Base-by-base conservation (phyloP, 1,140 invertebrate species). In the Propsilocerus akamusi region DNA sequence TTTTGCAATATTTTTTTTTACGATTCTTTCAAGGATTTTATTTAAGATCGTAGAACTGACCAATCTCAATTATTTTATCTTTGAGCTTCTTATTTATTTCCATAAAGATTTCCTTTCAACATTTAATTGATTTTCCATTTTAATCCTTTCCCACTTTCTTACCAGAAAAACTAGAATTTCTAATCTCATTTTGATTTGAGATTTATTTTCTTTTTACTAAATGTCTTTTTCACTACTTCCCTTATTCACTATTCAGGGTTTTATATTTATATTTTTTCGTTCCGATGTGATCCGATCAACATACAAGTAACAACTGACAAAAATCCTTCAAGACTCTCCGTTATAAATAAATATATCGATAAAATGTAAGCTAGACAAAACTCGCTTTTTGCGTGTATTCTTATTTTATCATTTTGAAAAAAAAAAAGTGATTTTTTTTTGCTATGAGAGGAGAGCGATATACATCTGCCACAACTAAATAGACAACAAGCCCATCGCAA, bases 341-440 rank as follows among this genome's bases (percentile, higher is more conserved):
- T 41, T 41, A 41, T 41, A 41, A 41, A n/a, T n/a, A n/a, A n/a
- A 41, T 41, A 20, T 41, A 41, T 41, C 34, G 34, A 41, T 17
- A 20, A 4, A n/a, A 17, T 22, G 17, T n/a, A 30, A 30, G 14
- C 11, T 10, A 30, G 14, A 7, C 28, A 4, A 30, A 30, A n/a
- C n/a, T n/a, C n/a, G n/a, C n/a, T n/a, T n/a, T n/a, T n/a, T n/a
- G n/a, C n/a, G n/a, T n/a, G n/a, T n/a, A n/a, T n/a, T n/a, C n/a
- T n/a, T n/a, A n/a, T n/a, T n/a, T n/a, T n/a, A n/a, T n/a, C n/a
- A n/a, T n/a, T n/a, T n/a, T n/a, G n/a, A n/a, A n/a, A n/a, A n/a
- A n/a, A n/a, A n/a, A n/a, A n/a, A n/a, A n/a, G n/a, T n/a, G n/a
- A n/a, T n/a, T n/a, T n/a, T n/a, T n/a, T n/a, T n/a, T n/a, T n/a